Conservation (phyloP, 2,113 vertebrate species). For the Entelurus aequoreus region DNA sequence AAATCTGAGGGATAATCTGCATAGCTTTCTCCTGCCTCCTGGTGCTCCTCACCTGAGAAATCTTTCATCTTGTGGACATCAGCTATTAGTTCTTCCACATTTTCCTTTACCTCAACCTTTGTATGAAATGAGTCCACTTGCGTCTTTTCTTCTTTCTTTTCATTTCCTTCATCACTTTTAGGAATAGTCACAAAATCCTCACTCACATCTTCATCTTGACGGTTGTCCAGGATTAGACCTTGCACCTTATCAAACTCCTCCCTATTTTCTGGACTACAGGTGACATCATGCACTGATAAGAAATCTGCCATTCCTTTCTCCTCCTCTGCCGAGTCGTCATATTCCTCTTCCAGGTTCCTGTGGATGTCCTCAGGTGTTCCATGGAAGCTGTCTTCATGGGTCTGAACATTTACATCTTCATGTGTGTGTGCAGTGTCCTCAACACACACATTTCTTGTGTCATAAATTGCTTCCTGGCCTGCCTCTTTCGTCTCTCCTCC, state of each 20-base stretch:
- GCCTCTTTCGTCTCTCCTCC: constrained; percentile 17
- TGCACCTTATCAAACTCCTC: constrained; percentile 37
- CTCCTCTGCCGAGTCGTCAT: too few relatives aligned
- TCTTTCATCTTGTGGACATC: constrained; percentile 50
- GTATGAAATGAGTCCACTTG: neutral
- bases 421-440: too few relatives aligned
- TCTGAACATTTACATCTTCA: too few relatives aligned
- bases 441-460: neutral
- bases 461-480: constrained; percentile 39
- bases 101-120: constrained; percentile 4
- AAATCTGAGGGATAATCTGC: constrained; percentile 70
- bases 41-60: constrained; percentile 69
- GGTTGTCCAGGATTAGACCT: constrained; percentile 25
- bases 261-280: constrained; percentile 5
- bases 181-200: constrained; percentile 35
- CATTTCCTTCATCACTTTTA: constrained; percentile 16
- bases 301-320: too few relatives aligned
- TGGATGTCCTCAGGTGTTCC: too few relatives aligned
- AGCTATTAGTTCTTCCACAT: constrained; percentile 27
- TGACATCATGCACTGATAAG: neutral
- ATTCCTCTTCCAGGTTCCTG: too few relatives aligned
- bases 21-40: constrained; percentile 64
- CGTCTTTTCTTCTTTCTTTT: constrained; percentile 20
- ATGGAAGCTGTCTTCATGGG: too few relatives aligned
- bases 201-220: constrained; percentile 38